Percentiles rank a stretch among this genome's conserved stretches.
These are phyloP conservation scores for Gila robusta DNA, from an alignment of 2,797 vertebrate species.

Conservation along the genomic window DNA sequence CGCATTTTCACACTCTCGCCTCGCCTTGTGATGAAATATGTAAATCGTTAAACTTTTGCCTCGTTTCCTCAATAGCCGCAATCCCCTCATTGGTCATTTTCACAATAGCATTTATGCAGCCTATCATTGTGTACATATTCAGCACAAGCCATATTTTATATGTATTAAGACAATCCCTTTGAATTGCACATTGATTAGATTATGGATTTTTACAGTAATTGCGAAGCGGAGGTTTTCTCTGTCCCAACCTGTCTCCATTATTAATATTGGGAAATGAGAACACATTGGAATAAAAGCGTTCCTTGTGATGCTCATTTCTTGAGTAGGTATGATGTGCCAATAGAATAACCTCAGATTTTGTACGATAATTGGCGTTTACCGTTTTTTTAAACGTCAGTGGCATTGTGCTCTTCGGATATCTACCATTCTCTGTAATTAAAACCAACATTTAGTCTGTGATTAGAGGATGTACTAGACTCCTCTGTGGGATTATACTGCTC, in stretches of 20 bases:
- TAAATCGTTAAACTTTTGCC: conserved; percentile 78
- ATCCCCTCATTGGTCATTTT: conserved; percentile 78
- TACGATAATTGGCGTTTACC: conserved; percentile 23
- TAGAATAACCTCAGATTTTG: conserved; percentile 28
- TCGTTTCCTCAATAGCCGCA: conserved; percentile 77
- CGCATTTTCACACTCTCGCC: conserved; percentile 63
- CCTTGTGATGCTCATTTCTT: conserved; percentile 59
- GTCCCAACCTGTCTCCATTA: conserved; percentile 80
- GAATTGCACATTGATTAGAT: conserved; percentile 84
- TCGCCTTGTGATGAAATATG: conserved; percentile 78
- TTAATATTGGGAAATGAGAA: conserved; percentile 82
- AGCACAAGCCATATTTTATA: conserved; percentile 78
- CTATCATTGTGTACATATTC: conserved; percentile 59
- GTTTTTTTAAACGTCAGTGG: conserved; percentile 41
- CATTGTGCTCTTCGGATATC: conserved; percentile 72
- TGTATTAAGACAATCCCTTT: conserved; percentile 82
- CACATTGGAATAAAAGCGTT: conserved; percentile 71
- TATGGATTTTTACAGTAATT: conserved; percentile 86
- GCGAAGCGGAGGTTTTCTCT: conserved; percentile 78
- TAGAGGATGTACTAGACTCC: conserved; percentile 76
- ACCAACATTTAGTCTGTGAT: conserved; percentile 76
- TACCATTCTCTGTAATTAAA: conserved; percentile 78
- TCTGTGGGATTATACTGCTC: conserved; percentile 77
- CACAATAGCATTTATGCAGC: conserved; percentile 69
- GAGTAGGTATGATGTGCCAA: conserved; percentile 54